Base-by-base conservation (phyloP, 2,888 invertebrate genomes). In the Gerris lacustris region DNA sequence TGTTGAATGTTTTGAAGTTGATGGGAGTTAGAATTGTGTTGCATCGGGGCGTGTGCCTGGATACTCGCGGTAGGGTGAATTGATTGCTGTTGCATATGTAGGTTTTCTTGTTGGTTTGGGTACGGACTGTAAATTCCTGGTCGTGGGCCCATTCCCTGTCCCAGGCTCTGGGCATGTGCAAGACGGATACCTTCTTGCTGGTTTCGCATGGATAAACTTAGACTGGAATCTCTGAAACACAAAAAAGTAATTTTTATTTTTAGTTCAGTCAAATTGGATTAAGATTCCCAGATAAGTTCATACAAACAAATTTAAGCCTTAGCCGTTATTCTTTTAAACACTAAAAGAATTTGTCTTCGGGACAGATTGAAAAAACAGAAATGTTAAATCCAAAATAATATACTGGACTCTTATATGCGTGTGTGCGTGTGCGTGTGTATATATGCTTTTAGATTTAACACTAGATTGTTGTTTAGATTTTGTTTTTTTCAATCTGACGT, bases 1-100 rank as follows among this genome's bases (percentile, higher is more conserved):
- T 67, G 66, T 62, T 62, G 69, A 66, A 72, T 71, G 18, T 67
- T 68, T 43, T 43, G 63, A 44, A 63, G 55, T 43, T 70, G 72
- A 31, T 71, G 72, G 0, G 63, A 66, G 44, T 73, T 69, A 11
- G 69, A 69, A 17, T 64, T 62, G 45, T 73, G 71, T 15, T 74
- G 73, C 6, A 63, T 55, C 43, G 70, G 69, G 17, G 70, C 70
- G 17, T 70, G 69, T 18, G 73, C 73, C 11, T 70, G 73, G n/a
- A 66, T n/a, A 7, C 67, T 67, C 2, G 31, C 31, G 31, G 1
- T 31, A 18, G 66, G 71, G 45, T 71, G 63, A 15, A 71, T 67
- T 15, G 6, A 9, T 11, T 15, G 44, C n/a, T 69, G 66, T 44
- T 69, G 45, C 44, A n/a, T 18, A 5, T 44, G 44, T 31, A 15